These are phyloP conservation scores for Sussaba pulchella DNA, from an alignment of 2,888 invertebrate genomes.

Conservation along the genomic window DNA sequence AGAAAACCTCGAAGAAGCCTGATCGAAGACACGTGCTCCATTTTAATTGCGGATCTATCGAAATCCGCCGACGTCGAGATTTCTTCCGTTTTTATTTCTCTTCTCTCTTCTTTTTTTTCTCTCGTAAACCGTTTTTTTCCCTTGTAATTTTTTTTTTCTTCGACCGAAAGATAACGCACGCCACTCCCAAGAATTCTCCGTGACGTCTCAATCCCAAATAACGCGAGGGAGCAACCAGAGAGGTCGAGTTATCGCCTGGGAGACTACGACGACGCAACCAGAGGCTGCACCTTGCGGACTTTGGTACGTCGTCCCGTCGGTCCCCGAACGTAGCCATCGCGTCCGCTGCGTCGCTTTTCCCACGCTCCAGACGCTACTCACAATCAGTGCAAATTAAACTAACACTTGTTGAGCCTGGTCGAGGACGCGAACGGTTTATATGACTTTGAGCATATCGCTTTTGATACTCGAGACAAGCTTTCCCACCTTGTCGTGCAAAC, in stretches of 20 bases:
- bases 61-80: conserved; percentile 67
- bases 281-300: conserved; percentile 15
- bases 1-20: conserved; percentile 59
- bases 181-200: conserved; percentile 19
- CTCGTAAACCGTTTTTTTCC: too few relatives aligned
- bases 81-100: conserved; percentile 24
- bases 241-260: conserved; percentile 43
- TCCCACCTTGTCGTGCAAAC: conserved; percentile 58
- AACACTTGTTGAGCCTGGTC: conserved; percentile 38
- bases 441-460: conserved; percentile 5
- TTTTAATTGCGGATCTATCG: conserved; percentile 76
- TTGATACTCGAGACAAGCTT: not conserved
- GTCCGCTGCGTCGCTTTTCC: conserved; percentile 66
- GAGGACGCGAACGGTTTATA: conserved; percentile 38
- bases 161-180: conserved; percentile 17
- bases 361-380: conserved; percentile 68
- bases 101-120: not conserved
- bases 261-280: not conserved
- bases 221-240: conserved; percentile 19
- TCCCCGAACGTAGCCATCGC: not conserved
- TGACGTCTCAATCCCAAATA: conserved; percentile 58
- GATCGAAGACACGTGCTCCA: conserved; percentile 78
- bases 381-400: conserved; percentile 70
- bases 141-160: not conserved
- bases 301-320: not conserved